phyloP scores from a whole-genome alignment of 2,888 invertebrate species.

The Drosophila dives region DNA sequence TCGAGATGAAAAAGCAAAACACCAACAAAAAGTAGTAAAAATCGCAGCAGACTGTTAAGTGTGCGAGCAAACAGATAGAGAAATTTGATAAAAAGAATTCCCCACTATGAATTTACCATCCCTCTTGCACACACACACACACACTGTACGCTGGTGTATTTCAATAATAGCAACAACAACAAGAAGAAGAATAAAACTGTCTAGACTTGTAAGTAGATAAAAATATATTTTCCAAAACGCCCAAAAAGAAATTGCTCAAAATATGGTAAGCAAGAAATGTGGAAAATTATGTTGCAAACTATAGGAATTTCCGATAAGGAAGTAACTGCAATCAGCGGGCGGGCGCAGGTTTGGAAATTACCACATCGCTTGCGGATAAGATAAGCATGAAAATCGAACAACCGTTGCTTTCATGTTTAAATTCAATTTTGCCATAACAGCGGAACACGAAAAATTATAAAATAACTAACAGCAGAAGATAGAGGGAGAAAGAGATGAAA shows the following conservation, averaged over 20 bases:
- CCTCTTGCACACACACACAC: constrained; percentile 24
- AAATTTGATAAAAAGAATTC: constrained; percentile 12
- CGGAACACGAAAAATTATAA: constrained; percentile 23
- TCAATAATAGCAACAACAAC: constrained; percentile 41
- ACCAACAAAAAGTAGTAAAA: constrained; percentile 58
- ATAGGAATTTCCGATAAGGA: constrained; percentile 64
- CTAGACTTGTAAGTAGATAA: constrained; percentile 72
- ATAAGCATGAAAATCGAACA: constrained; percentile 51
- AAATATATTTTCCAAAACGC: constrained; percentile 52
- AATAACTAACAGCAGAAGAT: constrained; percentile 12
- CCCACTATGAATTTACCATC: constrained; percentile 19
- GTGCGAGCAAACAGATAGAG: constrained; percentile 2
- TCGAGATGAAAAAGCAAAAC: background rate
- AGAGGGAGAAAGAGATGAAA: constrained; percentile 3
- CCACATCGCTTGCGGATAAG: constrained; percentile 71
- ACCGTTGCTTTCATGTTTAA: constrained; percentile 54
- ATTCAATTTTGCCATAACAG: constrained; percentile 54
- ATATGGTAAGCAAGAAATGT: constrained; percentile 35
- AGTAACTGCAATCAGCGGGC: constrained; percentile 30
- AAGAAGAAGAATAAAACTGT: constrained; percentile 40
- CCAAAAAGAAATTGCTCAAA: constrained; percentile 36
- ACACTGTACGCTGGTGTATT: constrained; percentile 19
- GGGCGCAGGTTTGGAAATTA: constrained; percentile 18
- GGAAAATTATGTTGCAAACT: constrained; percentile 36
- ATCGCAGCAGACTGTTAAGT: constrained; percentile 62